Evolutionary conservation across 2,888 invertebrate genomes (phyloP).

Genomic region (Hydriomena furcata): DNA sequence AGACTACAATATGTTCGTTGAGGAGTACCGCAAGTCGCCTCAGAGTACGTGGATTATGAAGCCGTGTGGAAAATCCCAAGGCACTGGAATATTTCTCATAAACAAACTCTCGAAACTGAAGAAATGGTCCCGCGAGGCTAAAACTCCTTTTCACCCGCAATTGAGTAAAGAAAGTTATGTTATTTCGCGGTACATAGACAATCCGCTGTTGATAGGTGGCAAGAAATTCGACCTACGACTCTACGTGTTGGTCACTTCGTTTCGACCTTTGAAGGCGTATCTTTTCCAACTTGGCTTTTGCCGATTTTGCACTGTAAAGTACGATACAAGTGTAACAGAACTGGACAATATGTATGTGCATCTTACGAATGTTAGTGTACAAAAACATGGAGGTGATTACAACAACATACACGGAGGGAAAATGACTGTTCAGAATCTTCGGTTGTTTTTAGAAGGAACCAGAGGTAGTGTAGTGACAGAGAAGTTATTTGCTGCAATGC

Average conservation of each 20-base stretch:
- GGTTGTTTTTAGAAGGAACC: conserved; percentile 95
- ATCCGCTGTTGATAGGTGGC: conserved; percentile 96
- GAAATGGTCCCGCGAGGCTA: conserved; percentile 94
- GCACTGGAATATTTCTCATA: conserved; percentile 97
- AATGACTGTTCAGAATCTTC: conserved; percentile 95
- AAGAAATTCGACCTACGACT: conserved; percentile 97
- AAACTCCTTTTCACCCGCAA: conserved; percentile 92
- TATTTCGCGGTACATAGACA: conserved; percentile 98
- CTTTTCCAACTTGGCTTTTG: conserved; percentile 96
- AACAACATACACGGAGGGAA: conserved; percentile 97
- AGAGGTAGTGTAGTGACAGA: conserved; percentile 94
- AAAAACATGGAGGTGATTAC: conserved; percentile 98
- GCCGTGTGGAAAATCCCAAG: conserved; percentile 97
- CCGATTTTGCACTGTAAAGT: conserved; percentile 97
- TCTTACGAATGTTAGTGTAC: conserved; percentile 98
- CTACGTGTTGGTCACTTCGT: conserved; percentile 96
- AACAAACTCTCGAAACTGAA: conserved; percentile 97
- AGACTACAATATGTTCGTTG: conserved; percentile 98
- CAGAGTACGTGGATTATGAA: conserved; percentile 99
- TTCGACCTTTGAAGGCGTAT: conserved; percentile 96
- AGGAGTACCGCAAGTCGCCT: conserved; percentile 96
- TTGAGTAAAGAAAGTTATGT: conserved; percentile 95
- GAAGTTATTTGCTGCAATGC: conserved; percentile 93
- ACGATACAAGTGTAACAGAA: conserved; percentile 94
- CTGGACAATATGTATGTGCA: conserved; percentile 97